Evolutionary conservation across 2,797 vertebrate genomes (phyloP).

Genomic region (Argya squamiceps): DNA sequence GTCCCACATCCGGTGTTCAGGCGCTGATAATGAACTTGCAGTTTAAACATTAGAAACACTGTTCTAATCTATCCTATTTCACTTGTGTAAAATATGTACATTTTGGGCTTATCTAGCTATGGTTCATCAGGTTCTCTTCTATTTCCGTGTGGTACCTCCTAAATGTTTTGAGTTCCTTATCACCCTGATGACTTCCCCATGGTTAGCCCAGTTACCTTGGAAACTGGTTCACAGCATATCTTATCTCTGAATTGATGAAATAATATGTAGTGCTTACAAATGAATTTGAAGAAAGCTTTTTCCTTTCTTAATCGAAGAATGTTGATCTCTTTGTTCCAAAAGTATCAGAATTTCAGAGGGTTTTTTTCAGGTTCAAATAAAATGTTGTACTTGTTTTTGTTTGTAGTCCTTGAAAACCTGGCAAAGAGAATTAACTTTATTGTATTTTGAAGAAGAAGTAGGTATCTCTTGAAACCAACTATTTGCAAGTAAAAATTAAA

Average conservation of each 20-base stretch:
- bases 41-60: background rate
- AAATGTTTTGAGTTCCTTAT: constrained; percentile 34
- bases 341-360: background rate
- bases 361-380: background rate
- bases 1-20: background rate
- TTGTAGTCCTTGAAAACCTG: background rate
- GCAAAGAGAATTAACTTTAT: background rate
- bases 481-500: background rate
- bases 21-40: background rate
- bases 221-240: constrained; percentile 18
- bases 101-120: background rate
- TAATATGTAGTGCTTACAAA: background rate
- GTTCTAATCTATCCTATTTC: background rate
- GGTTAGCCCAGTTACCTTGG: constrained; percentile 53
- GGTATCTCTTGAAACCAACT: background rate
- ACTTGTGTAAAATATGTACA: background rate
- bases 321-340: constrained; percentile 20
- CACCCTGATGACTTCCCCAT: constrained; percentile 6
- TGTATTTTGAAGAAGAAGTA: background rate
- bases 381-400: background rate
- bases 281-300: constrained; percentile 16
- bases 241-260: constrained; percentile 33
- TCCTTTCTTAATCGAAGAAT: constrained; percentile 14
- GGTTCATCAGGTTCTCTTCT: background rate
- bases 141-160: background rate